Evolutionary conservation across 2,888 invertebrate genomes (phyloP), one percentile per base, ranked within the genome.

Genomic region (Beris morrisii): DNA sequence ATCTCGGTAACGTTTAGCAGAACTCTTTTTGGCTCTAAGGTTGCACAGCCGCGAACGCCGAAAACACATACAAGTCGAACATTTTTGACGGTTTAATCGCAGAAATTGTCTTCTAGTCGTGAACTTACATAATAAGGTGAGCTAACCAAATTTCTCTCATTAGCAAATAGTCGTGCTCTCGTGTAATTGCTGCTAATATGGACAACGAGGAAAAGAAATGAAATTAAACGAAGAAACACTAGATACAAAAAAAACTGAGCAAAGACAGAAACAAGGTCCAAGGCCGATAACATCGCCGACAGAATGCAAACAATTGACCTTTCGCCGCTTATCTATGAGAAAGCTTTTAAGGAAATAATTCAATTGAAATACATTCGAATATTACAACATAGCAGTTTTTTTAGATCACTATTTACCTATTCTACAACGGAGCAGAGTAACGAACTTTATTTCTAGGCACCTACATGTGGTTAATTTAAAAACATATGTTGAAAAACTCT

Each of bases 71-170:
- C 61, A 38, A 61, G 50, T 61, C 61, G 61, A 52, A 50, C 22
- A 61, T 50, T 61, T 61, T 61, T 61, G 52, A 61, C 61, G 61
- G 28, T 52, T 32, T n/a, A 61, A 50, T 52, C 43, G 15, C 38
- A 50, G 22, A 15, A 52, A 52, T 22, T 50, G 52, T 61, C 61
- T 61, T 61, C 43, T 61, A 61, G 61, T 61, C 52, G 61, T 59
- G 58, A 59, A 52, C 52, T 61, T 61, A 61, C 61, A 61, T 61
- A 61, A 61, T 61, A 61, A 38, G 52, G 61, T 61, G 50, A 50
- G 22, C 61, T 61, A 61, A 61, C 61, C 61, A 30, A 61, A 61
- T 61, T 61, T 61, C 61, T 61, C 61, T 61, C 61, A 61, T 61
- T 61, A 61, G 61, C 61, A 61, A 61, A 50, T 61, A 50, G 50